A percentile compares a stretch with the other conserved stretches of the same genome.
These are phyloP conservation scores for Porites divaricata DNA, from an alignment of 92 coral and sea anemone species.

Conservation along the genomic window DNA sequence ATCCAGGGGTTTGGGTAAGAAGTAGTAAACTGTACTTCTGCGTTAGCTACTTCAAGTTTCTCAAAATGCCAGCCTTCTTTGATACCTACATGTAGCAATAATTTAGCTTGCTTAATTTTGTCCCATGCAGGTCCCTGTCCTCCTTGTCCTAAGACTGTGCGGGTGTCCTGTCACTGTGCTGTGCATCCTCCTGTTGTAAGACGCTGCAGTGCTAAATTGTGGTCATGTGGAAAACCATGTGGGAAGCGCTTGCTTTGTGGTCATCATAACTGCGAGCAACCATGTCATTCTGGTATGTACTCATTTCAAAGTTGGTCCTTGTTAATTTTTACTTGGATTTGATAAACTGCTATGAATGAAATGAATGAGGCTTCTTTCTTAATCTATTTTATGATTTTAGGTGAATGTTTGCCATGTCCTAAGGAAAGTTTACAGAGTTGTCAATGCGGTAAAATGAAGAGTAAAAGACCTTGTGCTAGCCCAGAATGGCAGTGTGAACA, in stretches of 20 bases:
- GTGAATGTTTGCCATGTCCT: conserved; percentile 88
- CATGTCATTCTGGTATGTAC: conserved; percentile 85
- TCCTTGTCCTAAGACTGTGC: conserved; percentile 97
- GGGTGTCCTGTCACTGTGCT: conserved; percentile 85
- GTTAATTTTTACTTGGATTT: no score
- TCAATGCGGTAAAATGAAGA: conserved; percentile 69
- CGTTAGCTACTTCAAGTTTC: no score
- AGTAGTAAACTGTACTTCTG: no score
- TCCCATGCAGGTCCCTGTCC: conserved; percentile 88
- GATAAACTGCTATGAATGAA: neutral
- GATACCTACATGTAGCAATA: no score
- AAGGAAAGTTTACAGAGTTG: conserved; percentile 87
- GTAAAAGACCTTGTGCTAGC: conserved; percentile 90
- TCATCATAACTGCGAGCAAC: conserved; percentile 84
- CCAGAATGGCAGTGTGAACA: conserved; percentile 93
- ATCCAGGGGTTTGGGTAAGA: no score
- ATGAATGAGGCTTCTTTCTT: neutral
- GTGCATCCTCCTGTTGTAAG: conserved; percentile 78
- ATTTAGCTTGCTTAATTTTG: neutral
- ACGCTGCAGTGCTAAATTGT: conserved; percentile 89
- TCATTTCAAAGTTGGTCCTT: neutral
- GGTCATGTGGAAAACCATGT: conserved; percentile 99
- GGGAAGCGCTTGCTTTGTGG: conserved; percentile 80
- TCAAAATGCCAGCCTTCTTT: no score
- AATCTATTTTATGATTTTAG: conserved; percentile 29